Percentiles rank a stretch among this genome's conserved stretches.
Conservation (phyloP, 1,140 invertebrate species). For the Hylaeus anthracinus region DNA sequence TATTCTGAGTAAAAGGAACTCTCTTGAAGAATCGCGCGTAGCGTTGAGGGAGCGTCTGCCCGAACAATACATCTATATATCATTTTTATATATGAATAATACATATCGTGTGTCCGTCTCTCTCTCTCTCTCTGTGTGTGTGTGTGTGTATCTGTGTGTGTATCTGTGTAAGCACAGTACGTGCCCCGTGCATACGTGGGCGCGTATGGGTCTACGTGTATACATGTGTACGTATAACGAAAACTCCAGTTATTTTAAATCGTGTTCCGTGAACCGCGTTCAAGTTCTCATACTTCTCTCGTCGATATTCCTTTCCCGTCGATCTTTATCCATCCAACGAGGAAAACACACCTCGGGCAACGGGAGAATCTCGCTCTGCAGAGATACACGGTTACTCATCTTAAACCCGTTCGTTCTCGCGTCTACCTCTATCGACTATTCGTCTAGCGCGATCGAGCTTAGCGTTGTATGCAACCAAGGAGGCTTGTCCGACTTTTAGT, state of each 20-base stretch:
- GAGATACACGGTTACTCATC: slow-evolving; percentile 24
- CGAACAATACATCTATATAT: slow-evolving; percentile 45
- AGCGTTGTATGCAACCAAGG: slow-evolving; percentile 38
- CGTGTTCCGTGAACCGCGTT: slow-evolving; percentile 14
- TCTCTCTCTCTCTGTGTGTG: background rate
- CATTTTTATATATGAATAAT: slow-evolving; percentile 13
- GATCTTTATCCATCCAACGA: slow-evolving; percentile 23
- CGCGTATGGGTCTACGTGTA: background rate
- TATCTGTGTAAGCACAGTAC: background rate
- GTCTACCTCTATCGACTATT: background rate
- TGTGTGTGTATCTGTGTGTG: background rate
- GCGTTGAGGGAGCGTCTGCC: slow-evolving; percentile 41
- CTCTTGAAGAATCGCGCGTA: slow-evolving; percentile 54
- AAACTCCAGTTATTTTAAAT: slow-evolving; percentile 26
- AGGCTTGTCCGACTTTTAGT: slow-evolving; percentile 21
- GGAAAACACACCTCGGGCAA: slow-evolving; percentile 13
- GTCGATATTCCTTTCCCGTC: background rate
- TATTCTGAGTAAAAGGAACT: slow-evolving; percentile 55
- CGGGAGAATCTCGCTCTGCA: slow-evolving; percentile 34
- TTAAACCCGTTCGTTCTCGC: background rate
- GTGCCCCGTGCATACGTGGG: too few species aligned
- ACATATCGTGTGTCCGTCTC: background rate
- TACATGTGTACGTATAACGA: slow-evolving; percentile 19
- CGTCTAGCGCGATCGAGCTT: slow-evolving; percentile 31
- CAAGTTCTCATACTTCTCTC: slow-evolving; percentile 4